Base-by-base conservation (phyloP, 2,888 invertebrate genomes). In the Dicycla oo region DNA sequence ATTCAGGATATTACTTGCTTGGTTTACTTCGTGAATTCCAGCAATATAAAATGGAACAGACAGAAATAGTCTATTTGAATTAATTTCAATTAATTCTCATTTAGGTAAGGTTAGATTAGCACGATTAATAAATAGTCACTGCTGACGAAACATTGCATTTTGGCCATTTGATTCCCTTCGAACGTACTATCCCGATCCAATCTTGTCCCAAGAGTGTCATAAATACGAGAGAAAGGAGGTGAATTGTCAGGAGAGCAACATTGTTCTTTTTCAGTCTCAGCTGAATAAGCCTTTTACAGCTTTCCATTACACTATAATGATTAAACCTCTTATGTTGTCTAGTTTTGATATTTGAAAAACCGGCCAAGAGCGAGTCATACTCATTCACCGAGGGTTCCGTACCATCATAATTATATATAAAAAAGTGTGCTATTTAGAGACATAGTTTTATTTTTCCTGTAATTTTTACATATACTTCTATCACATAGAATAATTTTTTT, bases 211-310 rank as follows among this genome's bases (percentile, higher is more conserved):
- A n/a, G 45, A 13, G 71, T 26, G n/a, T 49, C 56, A 56, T 49
- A 74, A 73, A 70, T 73, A 49, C 3, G 23, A 34, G 57, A 8
- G 20, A 18, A 43, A 3, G 26, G 26, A 20, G 10, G 13, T n/a
- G 7, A 49, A 72, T 34, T 51, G 20, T 43, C 43, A 43, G 23
- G 20, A 51, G 26, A 8, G 8, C 6, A 56, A 18, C 23, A 40
- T 43, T 43, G 11, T 30, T 61, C n/a, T 45, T 73, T 34, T 51
- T n/a, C 34, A 49, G 8, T 20, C 13, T 40, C 15, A 47, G 45
- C 23, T 72, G 34, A 71, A 23, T 62, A 40, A 34, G n/a, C 13
- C 10, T 30, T 61, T 40, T 62, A 3, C 53, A 2, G 30, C 38
- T 73, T 61, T 47, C 38, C 15, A 61, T 47, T 34, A 57, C n/a